Conservation (phyloP, 1,140 invertebrate species). For the Tetramorium parvispinum region DNA sequence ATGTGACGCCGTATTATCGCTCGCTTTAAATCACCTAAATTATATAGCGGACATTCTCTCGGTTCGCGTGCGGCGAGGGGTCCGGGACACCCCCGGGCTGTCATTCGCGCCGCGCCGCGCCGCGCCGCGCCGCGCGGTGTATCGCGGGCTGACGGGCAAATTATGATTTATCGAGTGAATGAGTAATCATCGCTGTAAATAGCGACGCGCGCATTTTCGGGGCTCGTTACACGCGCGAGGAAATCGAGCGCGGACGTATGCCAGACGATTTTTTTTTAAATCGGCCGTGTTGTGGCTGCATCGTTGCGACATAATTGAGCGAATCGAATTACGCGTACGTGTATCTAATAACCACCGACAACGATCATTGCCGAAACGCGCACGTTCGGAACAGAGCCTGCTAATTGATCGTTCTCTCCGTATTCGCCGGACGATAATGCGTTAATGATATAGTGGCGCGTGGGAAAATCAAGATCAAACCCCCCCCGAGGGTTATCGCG, state of each 20-base stretch:
- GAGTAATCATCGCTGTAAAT: slow-evolving; percentile 45
- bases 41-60: slow-evolving; percentile 59
- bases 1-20: slow-evolving; percentile 65
- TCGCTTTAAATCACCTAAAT: slow-evolving; percentile 72
- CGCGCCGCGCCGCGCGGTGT: neutral
- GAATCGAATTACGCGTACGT: slow-evolving; percentile 22
- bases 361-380: neutral
- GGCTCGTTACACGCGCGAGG: slow-evolving; percentile 1
- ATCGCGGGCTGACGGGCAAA: slow-evolving; percentile 43
- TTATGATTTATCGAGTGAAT: slow-evolving; percentile 61
- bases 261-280: slow-evolving; percentile 33
- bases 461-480: slow-evolving; percentile 61
- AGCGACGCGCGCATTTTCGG: slow-evolving; percentile 1
- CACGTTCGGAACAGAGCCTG: neutral
- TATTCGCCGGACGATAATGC: slow-evolving; percentile 22
- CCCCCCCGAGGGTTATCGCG: slow-evolving; percentile 3
- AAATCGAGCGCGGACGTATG: neutral
- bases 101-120: slow-evolving; percentile 26
- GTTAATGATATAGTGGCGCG: slow-evolving; percentile 60
- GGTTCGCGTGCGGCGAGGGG: too few relatives aligned
- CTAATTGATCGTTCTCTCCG: slow-evolving; percentile 48
- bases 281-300: neutral
- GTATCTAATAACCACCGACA: slow-evolving; percentile 40
- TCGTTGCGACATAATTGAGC: slow-evolving; percentile 49
- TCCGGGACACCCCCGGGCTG: neutral